phyloP scores from a whole-genome alignment of 2,113 vertebrate species.

The Choloepus hoffmanni region DNA sequence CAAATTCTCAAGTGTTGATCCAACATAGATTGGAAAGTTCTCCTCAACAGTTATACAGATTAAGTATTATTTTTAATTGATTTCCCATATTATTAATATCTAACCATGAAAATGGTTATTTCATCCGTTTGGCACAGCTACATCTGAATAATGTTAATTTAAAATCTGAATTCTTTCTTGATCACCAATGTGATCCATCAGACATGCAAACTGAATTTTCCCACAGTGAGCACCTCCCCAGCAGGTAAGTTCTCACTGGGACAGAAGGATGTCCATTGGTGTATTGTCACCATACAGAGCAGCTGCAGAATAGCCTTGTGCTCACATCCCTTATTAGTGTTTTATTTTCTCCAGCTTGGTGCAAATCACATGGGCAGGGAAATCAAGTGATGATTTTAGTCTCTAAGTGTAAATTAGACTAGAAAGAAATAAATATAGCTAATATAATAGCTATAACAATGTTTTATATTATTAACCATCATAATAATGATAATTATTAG shows the following conservation, averaged over 20 bases:
- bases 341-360: slow-evolving; percentile 73
- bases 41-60: background rate
- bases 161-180: slow-evolving; percentile 69
- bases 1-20: slow-evolving; percentile 25
- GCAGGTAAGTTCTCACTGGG: slow-evolving; percentile 51
- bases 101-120: slow-evolving; percentile 37
- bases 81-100: background rate
- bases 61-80: slow-evolving; percentile 33
- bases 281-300: slow-evolving; percentile 19
- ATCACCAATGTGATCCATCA: slow-evolving; percentile 46
- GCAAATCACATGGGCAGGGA: slow-evolving; percentile 57
- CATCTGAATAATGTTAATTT: slow-evolving; percentile 15
- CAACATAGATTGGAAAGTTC: slow-evolving; percentile 18
- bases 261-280: slow-evolving; percentile 16
- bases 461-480: background rate
- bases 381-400: slow-evolving; percentile 3
- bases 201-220: slow-evolving; percentile 22
- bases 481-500: background rate
- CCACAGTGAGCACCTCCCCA: background rate
- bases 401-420: slow-evolving; percentile 20
- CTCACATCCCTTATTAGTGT: slow-evolving; percentile 46
- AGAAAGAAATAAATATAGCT: background rate
- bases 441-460: background rate
- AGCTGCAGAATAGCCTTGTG: slow-evolving; percentile 39
- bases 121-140: background rate